Evolutionary conservation across 1,140 invertebrate species (phyloP).

Genomic region (Bombus picipes): DNA sequence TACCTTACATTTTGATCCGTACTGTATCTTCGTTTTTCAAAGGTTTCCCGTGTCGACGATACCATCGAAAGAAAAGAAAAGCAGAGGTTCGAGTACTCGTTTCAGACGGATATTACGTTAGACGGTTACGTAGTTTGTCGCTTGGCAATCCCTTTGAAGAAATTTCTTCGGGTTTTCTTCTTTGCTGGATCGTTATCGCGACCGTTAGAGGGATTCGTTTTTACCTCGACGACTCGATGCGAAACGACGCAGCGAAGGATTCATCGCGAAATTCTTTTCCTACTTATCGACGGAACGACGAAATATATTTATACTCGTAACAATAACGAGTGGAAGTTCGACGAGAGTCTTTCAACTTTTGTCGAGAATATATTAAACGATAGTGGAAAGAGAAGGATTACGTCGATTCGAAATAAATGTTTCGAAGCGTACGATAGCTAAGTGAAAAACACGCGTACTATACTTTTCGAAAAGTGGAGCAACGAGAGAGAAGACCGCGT

Average conservation of each 20-base stretch:
- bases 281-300: not conserved
- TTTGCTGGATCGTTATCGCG: not conserved
- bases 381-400: not conserved
- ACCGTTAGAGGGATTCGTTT: not conserved
- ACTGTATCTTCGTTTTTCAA: too few species aligned
- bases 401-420: not conserved
- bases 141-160: not conserved
- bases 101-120: too few species aligned
- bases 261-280: not conserved
- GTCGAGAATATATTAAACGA: too few species aligned
- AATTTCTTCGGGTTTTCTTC: not conserved
- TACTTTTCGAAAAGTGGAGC: not conserved
- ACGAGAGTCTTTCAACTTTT: rapidly evolving
- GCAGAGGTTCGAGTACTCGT: not conserved
- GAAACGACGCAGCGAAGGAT: not conserved
- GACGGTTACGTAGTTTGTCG: not conserved
- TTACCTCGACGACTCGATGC: conserved; percentile 1
- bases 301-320: not conserved
- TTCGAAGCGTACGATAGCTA: too few species aligned
- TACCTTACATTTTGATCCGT: not conserved
- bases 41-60: not conserved
- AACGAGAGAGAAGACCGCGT: too few species aligned
- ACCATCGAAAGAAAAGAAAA: not conserved
- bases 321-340: not conserved
- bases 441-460: not conserved